A percentile compares a stretch with the other conserved stretches of the same genome.
Conservation (phyloP, 2,797 vertebrate species). For the Micrastur ruficollis region DNA sequence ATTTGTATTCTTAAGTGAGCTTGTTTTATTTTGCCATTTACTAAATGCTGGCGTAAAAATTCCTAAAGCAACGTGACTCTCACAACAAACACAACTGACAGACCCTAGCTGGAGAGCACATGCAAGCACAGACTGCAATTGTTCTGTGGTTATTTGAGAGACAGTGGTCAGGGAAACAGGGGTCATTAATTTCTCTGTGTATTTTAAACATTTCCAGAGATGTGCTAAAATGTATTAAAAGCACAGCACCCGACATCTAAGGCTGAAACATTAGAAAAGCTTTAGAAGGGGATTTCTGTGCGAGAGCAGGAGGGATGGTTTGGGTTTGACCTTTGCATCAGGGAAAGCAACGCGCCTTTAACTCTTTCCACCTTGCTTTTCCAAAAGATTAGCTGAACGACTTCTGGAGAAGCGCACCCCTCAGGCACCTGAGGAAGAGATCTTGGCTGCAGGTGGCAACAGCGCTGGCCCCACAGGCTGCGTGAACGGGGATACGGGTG, state of each 20-base stretch:
- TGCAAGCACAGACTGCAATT: neutral
- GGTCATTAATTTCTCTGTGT: neutral
- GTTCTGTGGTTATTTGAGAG: slow-evolving; percentile 19
- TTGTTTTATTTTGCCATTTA: slow-evolving; percentile 34
- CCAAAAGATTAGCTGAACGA: neutral
- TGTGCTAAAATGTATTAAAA: neutral
- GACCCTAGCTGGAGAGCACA: neutral
- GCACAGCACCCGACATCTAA: neutral
- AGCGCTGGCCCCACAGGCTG: neutral
- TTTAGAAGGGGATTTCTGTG: neutral
- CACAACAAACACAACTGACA: slow-evolving; percentile 16
- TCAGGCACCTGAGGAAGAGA: accelerated
- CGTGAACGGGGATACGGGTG: neutral
- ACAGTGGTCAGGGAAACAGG: neutral
- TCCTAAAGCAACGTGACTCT: slow-evolving; percentile 34
- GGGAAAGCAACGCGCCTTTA: neutral
- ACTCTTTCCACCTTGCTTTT: neutral
- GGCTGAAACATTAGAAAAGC: neutral
- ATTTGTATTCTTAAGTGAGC: slow-evolving; percentile 7
- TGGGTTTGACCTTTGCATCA: neutral
- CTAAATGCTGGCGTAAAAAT: slow-evolving; percentile 26
- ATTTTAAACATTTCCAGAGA: slow-evolving; percentile 23
- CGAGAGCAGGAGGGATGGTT: neutral
- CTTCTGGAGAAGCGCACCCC: neutral
- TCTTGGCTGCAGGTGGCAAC: neutral